Evolutionary conservation across 2,888 invertebrate species (phyloP), one percentile per base, ranked within the genome.

Genomic region (Dynastes hyllus): DNA sequence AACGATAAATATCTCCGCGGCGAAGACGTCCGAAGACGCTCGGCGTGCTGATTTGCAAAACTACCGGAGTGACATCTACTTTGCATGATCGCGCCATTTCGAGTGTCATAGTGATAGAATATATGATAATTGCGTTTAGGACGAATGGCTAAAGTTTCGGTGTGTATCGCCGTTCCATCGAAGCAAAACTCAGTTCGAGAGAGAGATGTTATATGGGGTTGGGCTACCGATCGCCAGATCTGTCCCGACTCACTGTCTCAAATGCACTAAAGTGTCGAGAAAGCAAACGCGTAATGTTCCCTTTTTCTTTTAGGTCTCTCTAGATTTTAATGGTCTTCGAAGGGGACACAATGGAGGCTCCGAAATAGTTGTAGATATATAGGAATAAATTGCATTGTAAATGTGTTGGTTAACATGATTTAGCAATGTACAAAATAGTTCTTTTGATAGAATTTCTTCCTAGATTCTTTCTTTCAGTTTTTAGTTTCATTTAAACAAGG

Each of bases 1-100:
- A 61, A 75, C 79, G 81, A 79, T 80, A 81, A 80, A 76, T 81
- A 81, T 81, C 80, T 75, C 75, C 80, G 61, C 50, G 55, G 61
- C 80, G 76, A 81, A 78, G 82, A 80, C 81, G 80, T 82, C 81
- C 80, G 81, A 83, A 84, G 84, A 84, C 82, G 83, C 83, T 81
- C 78, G 81, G 79, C 67, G 78, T 83, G 82, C 84, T 84, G 85
- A 85, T 84, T 85, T 84, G 84, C 84, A 83, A 84, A 82, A 82
- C 82, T 82, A 81, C 80, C 80, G 80, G 81, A 82, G 81, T 83
- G 83, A 82, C 84, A 81, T 86, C 87, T 87, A 85, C 86, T 88
- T 88, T 88, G 87, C 88, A 88, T 88, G 88, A 87, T 87, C 86
- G 85, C 84, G 85, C 87, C 86, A 84, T 88, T 88, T 84, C 84